Conservation (phyloP, 2,113 vertebrate species). For the Coptodon bakossiorum region DNA sequence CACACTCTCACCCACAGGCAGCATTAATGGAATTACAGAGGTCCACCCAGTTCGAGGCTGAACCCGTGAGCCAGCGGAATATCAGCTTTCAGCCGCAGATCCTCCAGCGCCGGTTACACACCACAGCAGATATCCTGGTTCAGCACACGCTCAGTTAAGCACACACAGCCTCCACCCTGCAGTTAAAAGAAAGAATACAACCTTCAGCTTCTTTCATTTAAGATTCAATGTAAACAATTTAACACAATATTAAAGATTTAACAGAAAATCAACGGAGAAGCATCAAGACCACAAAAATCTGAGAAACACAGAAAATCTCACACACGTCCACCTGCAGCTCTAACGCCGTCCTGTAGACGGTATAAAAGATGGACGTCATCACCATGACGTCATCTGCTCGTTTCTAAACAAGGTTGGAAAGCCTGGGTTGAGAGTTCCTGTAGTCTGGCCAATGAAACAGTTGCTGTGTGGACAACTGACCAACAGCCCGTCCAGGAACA, state of each 20-base stretch:
- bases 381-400: not conserved
- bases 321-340: not conserved
- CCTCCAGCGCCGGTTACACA: not conserved
- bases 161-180: not conserved
- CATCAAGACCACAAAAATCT: not conserved
- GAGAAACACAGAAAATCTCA: not conserved
- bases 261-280: not conserved
- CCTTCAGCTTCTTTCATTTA: not conserved
- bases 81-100: constrained; percentile 51
- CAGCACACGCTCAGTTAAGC: not conserved
- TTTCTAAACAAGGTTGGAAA: not conserved
- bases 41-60: constrained; percentile 32
- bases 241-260: not conserved
- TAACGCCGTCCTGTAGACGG: not conserved
- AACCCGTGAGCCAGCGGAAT: constrained; percentile 60
- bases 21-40: constrained; percentile 36
- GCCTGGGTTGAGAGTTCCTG: not conserved
- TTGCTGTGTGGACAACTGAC: not conserved
- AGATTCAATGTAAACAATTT: not conserved
- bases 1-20: not conserved
- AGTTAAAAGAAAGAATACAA: not conserved
- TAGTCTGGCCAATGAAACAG: not conserved
- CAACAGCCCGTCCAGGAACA: not conserved
- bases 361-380: not conserved
- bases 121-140: not conserved